Conservation (phyloP, 2,888 invertebrate genomes). For the Apomyelois bistriatella region DNA sequence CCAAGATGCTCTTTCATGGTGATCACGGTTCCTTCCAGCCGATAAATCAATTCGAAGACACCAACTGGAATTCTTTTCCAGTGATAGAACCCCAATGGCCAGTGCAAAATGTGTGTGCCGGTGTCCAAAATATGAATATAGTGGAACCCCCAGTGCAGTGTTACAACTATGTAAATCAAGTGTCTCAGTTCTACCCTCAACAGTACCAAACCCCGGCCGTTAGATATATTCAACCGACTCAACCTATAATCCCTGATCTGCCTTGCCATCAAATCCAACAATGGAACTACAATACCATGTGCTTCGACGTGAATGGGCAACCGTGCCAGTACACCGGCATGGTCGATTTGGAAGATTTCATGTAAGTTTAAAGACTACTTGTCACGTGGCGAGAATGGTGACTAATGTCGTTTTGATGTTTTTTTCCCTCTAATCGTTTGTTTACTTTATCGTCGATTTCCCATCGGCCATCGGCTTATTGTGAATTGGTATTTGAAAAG, state of each 20-base stretch:
- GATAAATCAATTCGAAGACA: constrained; percentile 46
- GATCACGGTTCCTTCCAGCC: constrained; percentile 42
- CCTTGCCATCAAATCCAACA: constrained; percentile 73
- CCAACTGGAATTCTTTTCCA: constrained; percentile 41
- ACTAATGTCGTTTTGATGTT: constrained; percentile 6
- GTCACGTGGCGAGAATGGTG: constrained; percentile 6
- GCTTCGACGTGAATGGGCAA: constrained; percentile 83
- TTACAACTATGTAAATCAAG: constrained; percentile 37
- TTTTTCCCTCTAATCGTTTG: constrained; percentile 8
- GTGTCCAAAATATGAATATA: constrained; percentile 38
- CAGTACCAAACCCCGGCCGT: constrained; percentile 34
- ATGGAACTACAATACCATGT: constrained; percentile 83
- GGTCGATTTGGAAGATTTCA: constrained; percentile 87
- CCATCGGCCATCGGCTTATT: neutral
- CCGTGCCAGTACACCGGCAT: constrained; percentile 84
- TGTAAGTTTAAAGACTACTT: constrained; percentile 76
- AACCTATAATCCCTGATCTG: constrained; percentile 42
- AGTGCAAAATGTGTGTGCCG: constrained; percentile 50
- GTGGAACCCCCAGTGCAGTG: constrained; percentile 49
- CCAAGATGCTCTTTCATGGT: constrained; percentile 55
- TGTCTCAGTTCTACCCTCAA: constrained; percentile 37
- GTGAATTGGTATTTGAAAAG: neutral
- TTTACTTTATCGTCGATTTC: neutral
- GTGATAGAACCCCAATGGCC: constrained; percentile 42
- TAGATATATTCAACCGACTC: constrained; percentile 32